Evolutionary conservation across 2,113 vertebrate species (phyloP), one percentile per base, ranked within the genome.

Genomic region (Pachyramphus minor): DNA sequence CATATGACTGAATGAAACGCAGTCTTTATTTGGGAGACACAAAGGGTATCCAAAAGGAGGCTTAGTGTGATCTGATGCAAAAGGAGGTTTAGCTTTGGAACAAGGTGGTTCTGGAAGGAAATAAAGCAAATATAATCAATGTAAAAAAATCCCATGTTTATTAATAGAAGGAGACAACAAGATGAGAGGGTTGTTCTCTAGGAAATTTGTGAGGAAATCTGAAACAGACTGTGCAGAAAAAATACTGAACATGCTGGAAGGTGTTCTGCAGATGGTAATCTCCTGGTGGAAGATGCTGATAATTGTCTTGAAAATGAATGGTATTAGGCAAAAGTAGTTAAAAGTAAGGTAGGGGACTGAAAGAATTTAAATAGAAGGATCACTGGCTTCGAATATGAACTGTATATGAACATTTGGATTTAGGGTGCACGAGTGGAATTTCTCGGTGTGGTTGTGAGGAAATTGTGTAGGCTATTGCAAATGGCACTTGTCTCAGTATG

Each of bases 381-480:
- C 41, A 30, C 18, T 67, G 41, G 31, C 63, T 77, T 83, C 75
- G 83, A 92, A 77, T 66, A 47, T 3, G 12, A 80, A 49, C 49
- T 19, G 28, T 73, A 74, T 58, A 24, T 50, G 53, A 88, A 66
- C 62, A 9, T 80, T 90, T 83, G 41, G 49, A 6, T 91, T 91
- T 91, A 53, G 39, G 50, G 21, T 67, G 14, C 72, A 19, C 39
- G 50, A 59, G 55, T 88, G 63, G 49, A 66, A 77, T 86, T 79
- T 90, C 76, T 76, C 56, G 11, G 21, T 12, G 68, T 69, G 42
- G 35, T 45, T 82, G 55, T 50, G 64, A 90, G 53, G 79, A 92
- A 94, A 49, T 73, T 56, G 41, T 85, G 90, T 89, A 64, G 85
- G 78, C 71, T 87, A 73, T 55, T 93, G 82, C 71, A 94, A 93